phyloP scores from a whole-genome alignment of 2,113 vertebrate species.

The Hepsetus odoe region DNA sequence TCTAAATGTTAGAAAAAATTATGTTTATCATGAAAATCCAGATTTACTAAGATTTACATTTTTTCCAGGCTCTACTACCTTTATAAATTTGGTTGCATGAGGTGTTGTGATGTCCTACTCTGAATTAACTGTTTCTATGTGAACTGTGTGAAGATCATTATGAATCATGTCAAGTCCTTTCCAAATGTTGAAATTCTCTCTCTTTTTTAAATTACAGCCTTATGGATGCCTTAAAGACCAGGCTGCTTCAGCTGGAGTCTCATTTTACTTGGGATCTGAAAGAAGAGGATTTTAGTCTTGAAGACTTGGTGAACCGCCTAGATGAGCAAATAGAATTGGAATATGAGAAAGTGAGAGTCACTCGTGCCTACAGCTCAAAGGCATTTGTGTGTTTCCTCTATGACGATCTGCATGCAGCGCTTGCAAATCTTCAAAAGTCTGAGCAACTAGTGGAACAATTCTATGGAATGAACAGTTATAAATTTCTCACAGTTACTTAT shows the following conservation, averaged over 20 bases:
- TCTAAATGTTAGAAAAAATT: too few relatives aligned
- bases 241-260: conserved; percentile 70
- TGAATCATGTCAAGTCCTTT: too few relatives aligned
- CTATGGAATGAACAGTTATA: conserved; percentile 5
- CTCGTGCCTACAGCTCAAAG: conserved; percentile 42
- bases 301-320: conserved; percentile 39
- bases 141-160: too few relatives aligned
- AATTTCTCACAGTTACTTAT: conserved; percentile 50
- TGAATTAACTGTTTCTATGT: too few relatives aligned
- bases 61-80: too few relatives aligned
- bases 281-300: conserved; percentile 64
- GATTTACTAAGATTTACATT: too few relatives aligned
- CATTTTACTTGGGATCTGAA: conserved; percentile 79
- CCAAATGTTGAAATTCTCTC: too few relatives aligned
- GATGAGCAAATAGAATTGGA: conserved; percentile 36
- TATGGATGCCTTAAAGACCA: conserved; percentile 49
- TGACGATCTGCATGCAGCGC: conserved; percentile 24
- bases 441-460: conserved; percentile 22
- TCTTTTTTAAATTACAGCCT: not conserved
- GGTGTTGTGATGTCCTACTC: too few relatives aligned
- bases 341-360: not conserved
- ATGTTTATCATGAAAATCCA: too few relatives aligned
- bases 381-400: conserved; percentile 45
- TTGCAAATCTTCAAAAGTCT: conserved; percentile 42
- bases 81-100: too few relatives aligned